A percentile compares a stretch with the other conserved stretches of the same genome.
Evolutionary conservation across 2,888 invertebrate genomes (phyloP).

Genomic region (Cremastobaeus sp.): DNA sequence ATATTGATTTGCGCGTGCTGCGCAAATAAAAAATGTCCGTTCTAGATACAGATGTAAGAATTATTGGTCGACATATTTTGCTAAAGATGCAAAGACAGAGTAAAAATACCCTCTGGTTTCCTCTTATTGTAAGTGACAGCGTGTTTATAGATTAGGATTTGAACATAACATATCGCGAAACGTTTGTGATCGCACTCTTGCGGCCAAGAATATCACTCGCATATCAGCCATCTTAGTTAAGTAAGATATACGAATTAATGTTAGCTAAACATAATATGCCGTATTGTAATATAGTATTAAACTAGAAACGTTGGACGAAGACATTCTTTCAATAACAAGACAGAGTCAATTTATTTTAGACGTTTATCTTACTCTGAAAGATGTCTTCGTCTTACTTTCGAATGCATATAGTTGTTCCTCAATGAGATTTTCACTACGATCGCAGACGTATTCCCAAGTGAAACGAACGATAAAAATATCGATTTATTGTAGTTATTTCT

Average conservation of each 20-base stretch:
- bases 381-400: slow-evolving; percentile 5
- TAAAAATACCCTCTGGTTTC: slow-evolving; percentile 38
- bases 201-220: slow-evolving; percentile 75
- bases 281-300: slow-evolving; percentile 31
- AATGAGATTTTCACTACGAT: slow-evolving; percentile 30
- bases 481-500: slow-evolving; percentile 4
- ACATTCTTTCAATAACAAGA: neutral
- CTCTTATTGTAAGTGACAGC: slow-evolving; percentile 35
- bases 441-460: slow-evolving; percentile 44
- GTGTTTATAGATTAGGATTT: slow-evolving; percentile 42
- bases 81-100: slow-evolving; percentile 24
- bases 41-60: slow-evolving; percentile 54
- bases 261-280: slow-evolving; percentile 32
- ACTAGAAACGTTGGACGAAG: slow-evolving; percentile 7
- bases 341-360: slow-evolving; percentile 9
- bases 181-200: slow-evolving; percentile 70
- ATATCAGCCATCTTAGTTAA: slow-evolving; percentile 70
- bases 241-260: slow-evolving; percentile 42
- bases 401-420: slow-evolving; percentile 50
- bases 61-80: slow-evolving; percentile 45
- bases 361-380: slow-evolving; percentile 4
- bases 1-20: slow-evolving; percentile 1
- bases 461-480: slow-evolving; percentile 39
- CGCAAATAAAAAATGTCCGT: slow-evolving; percentile 47
- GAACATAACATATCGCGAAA: slow-evolving; percentile 63